Evolutionary conservation across 2,888 invertebrate genomes (phyloP).

Genomic region (Tryphoninae sp.): DNA sequence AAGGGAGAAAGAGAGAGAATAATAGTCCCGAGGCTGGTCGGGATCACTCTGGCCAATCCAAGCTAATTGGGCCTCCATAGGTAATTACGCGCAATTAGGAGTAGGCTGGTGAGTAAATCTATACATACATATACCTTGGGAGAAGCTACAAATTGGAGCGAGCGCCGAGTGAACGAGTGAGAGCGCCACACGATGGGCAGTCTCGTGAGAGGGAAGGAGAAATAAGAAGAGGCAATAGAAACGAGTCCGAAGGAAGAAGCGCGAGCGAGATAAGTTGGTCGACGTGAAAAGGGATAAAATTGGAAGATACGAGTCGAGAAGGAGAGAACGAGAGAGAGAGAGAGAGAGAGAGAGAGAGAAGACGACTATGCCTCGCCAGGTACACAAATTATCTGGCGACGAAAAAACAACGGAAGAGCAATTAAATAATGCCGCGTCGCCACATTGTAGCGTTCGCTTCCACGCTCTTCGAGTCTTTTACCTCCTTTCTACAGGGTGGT

Average conservation of each 20-base stretch:
- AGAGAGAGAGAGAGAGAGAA: slow-evolving; percentile 62
- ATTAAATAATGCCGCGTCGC: slow-evolving; percentile 79
- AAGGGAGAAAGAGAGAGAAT: slow-evolving; percentile 44
- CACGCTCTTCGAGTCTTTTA: slow-evolving; percentile 50
- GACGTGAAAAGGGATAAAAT: slow-evolving; percentile 54
- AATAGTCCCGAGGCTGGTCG: slow-evolving; percentile 71
- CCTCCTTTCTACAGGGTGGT: slow-evolving; percentile 70
- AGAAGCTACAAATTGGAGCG: slow-evolving; percentile 73
- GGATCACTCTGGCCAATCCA: slow-evolving; percentile 75
- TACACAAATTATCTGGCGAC: slow-evolving; percentile 79
- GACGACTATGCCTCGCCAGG: slow-evolving; percentile 71
- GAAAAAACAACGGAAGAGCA: slow-evolving; percentile 73
- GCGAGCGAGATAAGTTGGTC: slow-evolving; percentile 14
- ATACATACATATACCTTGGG: slow-evolving; percentile 13
- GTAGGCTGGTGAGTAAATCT: slow-evolving; percentile 69
- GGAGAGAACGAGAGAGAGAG: slow-evolving; percentile 42
- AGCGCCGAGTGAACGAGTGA: slow-evolving; percentile 54
- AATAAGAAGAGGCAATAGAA: slow-evolving; percentile 57
- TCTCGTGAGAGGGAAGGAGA: slow-evolving; percentile 36
- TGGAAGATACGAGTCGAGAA: slow-evolving; percentile 46
- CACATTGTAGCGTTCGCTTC: slow-evolving; percentile 72
- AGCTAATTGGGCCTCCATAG: slow-evolving; percentile 79
- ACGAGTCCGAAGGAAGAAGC: slow-evolving; percentile 41
- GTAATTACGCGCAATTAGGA: slow-evolving; percentile 81
- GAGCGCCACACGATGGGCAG: slow-evolving; percentile 15